Evolutionary conservation across 2,888 invertebrate species (phyloP), one percentile per base, ranked within the genome.

Genomic region (Platycnemis pennipes): DNA sequence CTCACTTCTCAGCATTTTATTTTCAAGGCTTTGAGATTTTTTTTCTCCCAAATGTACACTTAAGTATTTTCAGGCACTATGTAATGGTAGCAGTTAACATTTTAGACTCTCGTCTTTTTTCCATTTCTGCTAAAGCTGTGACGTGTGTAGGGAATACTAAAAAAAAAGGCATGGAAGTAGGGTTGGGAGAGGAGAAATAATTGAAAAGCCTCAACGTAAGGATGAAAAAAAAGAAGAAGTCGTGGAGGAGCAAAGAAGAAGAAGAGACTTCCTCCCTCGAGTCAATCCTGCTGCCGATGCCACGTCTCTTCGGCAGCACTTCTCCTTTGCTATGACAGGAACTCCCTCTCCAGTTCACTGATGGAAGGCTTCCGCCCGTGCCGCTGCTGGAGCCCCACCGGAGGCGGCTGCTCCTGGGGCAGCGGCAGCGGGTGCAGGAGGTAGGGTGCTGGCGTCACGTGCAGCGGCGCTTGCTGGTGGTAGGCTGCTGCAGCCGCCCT

Each of bases 331-430:
- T 97, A 97, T 96, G 97, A 97, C 95, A 97, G 96, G 96, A 97
- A 97, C 95, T 97, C 97, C 94, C 97, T 96, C 95, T 97, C 97
- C 95, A 97, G 96, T 95, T 97, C 97, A 45, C 96, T 96, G 87
- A 97, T 96, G 95, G 97, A 96, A 85, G 97, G 97, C 89, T 95
- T 95, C 16, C 95, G 91, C 26, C 94, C 63, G 31, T 88, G 91
- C 63, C 91, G 31, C 19, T 37, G 91, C 44, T 91, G 91, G 44
- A 46, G 46, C 88, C 49, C 46, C n/a, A 42, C 42, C 19, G 31
- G 37, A 11, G 63, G 91, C 26, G 56, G 91, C 63, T 89, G 89
- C 53, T 49, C 53, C 46, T 89, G 89, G 37, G 89, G 89, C 42
- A 89, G 13, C 19, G 89, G 89, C 22, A 89, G 22, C 19, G 89